A percentile compares a stretch with the other conserved stretches of the same genome.
These are phyloP conservation scores for Onthophagus sagittarius DNA, from an alignment of 2,888 invertebrate species.

Conservation along the genomic window DNA sequence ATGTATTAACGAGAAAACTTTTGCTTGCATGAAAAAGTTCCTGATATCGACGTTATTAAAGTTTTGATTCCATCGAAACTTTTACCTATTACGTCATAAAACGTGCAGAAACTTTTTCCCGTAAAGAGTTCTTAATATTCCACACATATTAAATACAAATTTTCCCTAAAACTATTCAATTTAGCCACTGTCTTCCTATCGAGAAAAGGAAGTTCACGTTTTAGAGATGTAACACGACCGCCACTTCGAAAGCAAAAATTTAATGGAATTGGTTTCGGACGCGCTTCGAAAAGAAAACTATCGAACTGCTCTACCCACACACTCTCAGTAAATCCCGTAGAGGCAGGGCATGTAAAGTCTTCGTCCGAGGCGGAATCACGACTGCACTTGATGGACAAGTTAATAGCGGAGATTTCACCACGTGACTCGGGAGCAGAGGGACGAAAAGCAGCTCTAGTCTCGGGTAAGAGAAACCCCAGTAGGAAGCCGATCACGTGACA, in stretches of 20 bases:
- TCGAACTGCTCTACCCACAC: not conserved
- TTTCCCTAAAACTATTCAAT: no score
- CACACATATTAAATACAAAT: no score
- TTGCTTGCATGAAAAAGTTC: no score
- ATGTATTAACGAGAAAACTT: no score
- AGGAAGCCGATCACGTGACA: not conserved
- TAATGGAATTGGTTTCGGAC: not conserved
- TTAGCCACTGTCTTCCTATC: no score
- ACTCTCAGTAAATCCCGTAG: constrained; percentile 5
- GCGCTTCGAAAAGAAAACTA: not conserved
- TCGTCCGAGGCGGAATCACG: constrained; percentile 2
- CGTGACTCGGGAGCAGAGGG: constrained; percentile 7
- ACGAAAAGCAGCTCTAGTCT: not conserved
- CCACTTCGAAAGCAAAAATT: not conserved
- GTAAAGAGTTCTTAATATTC: no score
- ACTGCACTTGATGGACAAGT: constrained; percentile 9
- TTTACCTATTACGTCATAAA: no score
- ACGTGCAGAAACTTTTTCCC: no score
- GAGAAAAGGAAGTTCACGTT: no score
- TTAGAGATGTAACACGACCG: not conserved
- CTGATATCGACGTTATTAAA: no score
- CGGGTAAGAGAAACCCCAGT: not conserved
- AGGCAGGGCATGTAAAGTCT: constrained; percentile 3
- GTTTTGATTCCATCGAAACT: no score
- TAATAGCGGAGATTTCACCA: constrained; percentile 11